Percentiles rank a stretch among this genome's conserved stretches.
These are phyloP conservation scores for Rhabdomys dilectus DNA, from an alignment of 2,113 vertebrate species.

Conservation along the genomic window DNA sequence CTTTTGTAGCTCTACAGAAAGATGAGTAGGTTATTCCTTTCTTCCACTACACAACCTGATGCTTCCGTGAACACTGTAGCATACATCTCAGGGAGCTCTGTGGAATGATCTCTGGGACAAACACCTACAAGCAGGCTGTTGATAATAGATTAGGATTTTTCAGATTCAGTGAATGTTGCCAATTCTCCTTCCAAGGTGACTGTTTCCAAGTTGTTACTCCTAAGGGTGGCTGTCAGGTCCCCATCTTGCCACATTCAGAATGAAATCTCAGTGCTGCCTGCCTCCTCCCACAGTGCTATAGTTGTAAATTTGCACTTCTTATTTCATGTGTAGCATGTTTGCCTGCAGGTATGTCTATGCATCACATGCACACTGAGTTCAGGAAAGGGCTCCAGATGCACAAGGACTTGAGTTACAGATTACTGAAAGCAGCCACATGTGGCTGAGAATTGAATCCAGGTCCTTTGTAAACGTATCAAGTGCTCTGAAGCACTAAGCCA, in stretches of 20 bases:
- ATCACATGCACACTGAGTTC: too few species aligned
- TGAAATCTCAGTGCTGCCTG: neutral
- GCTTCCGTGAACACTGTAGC: neutral
- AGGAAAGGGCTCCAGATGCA: too few species aligned
- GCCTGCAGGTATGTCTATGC: too few species aligned
- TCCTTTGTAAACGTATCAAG: too few species aligned
- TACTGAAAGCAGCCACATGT: too few species aligned
- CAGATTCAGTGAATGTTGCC: neutral
- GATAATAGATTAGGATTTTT: neutral
- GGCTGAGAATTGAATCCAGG: too few species aligned
- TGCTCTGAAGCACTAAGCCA: too few species aligned
- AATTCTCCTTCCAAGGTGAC: neutral
- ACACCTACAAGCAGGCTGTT: neutral
- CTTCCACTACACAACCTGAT: neutral
- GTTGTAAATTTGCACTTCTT: neutral
- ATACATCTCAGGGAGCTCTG: neutral
- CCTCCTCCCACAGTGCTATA: neutral
- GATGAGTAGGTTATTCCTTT: conserved; percentile 7
- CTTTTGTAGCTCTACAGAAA: neutral
- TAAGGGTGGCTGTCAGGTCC: neutral
- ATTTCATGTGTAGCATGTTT: too few species aligned
- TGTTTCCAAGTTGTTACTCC: neutral
- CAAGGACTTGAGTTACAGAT: too few species aligned
- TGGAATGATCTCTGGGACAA: neutral
- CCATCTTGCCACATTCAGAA: neutral